These are phyloP conservation scores for Ornithorhynchus anatinus DNA, from an alignment of 2,113 vertebrate species.

Conservation along the genomic window DNA sequence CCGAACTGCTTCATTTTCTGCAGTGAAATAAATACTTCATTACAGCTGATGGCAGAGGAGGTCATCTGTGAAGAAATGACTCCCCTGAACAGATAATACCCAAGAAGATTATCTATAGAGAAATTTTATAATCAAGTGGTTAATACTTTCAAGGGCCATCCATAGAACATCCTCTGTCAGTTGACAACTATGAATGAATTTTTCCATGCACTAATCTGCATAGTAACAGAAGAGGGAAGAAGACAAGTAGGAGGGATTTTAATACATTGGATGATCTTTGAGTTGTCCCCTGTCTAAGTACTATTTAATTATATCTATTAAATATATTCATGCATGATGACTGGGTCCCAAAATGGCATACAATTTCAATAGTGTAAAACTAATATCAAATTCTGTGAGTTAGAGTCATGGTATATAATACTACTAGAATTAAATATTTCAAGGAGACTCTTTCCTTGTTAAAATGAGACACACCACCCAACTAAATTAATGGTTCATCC, in stretches of 20 bases:
- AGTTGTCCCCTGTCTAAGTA: conserved; percentile 4
- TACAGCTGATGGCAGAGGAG: background rate
- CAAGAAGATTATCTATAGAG: background rate
- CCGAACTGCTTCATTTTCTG: background rate
- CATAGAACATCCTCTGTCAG: background rate
- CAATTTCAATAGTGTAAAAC: conserved; percentile 11
- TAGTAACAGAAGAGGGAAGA: background rate
- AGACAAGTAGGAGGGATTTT: background rate
- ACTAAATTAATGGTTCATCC: background rate
- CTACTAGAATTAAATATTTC: background rate
- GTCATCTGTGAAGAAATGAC: background rate
- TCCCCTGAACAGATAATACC: background rate
- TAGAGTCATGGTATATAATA: conserved; percentile 6
- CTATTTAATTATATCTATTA: conserved; percentile 26
- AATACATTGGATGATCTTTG: background rate
- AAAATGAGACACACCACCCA: background rate
- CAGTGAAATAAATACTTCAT: background rate
- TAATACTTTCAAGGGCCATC: background rate
- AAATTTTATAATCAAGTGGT: background rate
- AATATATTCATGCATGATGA: background rate
- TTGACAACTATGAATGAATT: background rate
- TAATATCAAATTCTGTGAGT: background rate
- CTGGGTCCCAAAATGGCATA: background rate
- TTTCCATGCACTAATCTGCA: background rate
- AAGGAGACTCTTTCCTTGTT: background rate